Evolutionary conservation across 2,797 vertebrate genomes (phyloP).

Genomic region (Remorina albescens): DNA sequence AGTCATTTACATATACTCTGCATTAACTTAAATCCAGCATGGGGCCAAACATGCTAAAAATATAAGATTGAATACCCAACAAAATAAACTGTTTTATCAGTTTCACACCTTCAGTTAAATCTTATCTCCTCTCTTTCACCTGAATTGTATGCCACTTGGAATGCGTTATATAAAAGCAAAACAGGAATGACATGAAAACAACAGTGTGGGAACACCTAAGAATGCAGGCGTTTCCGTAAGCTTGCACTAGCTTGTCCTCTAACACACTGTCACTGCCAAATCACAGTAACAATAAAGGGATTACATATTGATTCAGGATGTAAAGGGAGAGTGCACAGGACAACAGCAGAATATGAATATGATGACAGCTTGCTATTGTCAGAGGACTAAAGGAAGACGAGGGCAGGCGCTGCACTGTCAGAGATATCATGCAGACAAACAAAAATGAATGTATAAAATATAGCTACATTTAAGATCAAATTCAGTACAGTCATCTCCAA

Average conservation of each 20-base stretch:
- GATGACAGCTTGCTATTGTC: slow-evolving; percentile 66
- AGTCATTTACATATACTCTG: background rate
- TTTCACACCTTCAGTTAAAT: slow-evolving; percentile 17
- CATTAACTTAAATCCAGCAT: slow-evolving; percentile 2
- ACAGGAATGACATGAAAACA: slow-evolving; percentile 36
- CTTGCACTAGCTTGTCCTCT: slow-evolving; percentile 58
- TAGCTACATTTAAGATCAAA: slow-evolving; percentile 5
- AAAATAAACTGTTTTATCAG: slow-evolving; percentile 29
- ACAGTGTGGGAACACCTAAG: slow-evolving; percentile 17
- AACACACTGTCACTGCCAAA: slow-evolving; percentile 53
- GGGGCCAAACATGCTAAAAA: background rate
- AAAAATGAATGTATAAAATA: slow-evolving; percentile 21
- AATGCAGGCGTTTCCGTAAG: slow-evolving; percentile 53
- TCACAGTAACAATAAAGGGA: slow-evolving; percentile 67
- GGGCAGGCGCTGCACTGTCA: slow-evolving; percentile 42
- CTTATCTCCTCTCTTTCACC: slow-evolving; percentile 29
- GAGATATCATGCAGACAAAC: slow-evolving; percentile 35
- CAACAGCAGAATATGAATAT: slow-evolving; percentile 68
- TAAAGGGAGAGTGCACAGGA: slow-evolving; percentile 63
- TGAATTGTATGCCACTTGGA: slow-evolving; percentile 22
- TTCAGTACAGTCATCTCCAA: background rate
- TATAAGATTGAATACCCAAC: slow-evolving; percentile 5
- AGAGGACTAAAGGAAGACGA: slow-evolving; percentile 54
- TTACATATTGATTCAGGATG: slow-evolving; percentile 68
- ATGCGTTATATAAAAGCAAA: slow-evolving; percentile 17